Evolutionary conservation across 2,888 invertebrate species (phyloP).

Genomic region (Cyrtodaria siliqua): DNA sequence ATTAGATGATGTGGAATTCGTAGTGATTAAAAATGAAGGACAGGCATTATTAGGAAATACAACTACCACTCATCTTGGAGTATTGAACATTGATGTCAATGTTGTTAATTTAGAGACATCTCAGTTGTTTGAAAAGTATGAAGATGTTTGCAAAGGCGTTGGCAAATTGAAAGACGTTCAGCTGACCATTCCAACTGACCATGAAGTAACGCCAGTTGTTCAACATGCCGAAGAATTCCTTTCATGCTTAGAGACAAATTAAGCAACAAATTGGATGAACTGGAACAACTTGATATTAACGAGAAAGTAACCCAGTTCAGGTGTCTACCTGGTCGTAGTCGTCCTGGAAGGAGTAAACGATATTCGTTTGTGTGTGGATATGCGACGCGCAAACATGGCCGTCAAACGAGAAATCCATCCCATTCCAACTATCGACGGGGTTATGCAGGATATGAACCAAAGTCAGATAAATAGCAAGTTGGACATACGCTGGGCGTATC

Average conservation of each 20-base stretch:
- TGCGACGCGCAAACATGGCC: slow-evolving; percentile 55
- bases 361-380: slow-evolving; percentile 62
- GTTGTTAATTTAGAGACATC: no score
- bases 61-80: slow-evolving; percentile 12
- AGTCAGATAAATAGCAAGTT: slow-evolving; percentile 52
- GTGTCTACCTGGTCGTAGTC: slow-evolving; percentile 61
- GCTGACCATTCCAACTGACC: slow-evolving; percentile 26
- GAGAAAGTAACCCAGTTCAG: slow-evolving; percentile 55
- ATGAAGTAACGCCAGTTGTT: slow-evolving; percentile 37
- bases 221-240: slow-evolving; percentile 37
- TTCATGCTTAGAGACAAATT: slow-evolving; percentile 6
- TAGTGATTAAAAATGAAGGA: slow-evolving; percentile 13
- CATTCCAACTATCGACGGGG: slow-evolving; percentile 56
- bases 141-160: neutral
- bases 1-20: neutral
- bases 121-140: no score
- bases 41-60: slow-evolving; percentile 19
- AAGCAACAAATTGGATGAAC: slow-evolving; percentile 40
- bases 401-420: slow-evolving; percentile 39
- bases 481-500: slow-evolving; percentile 44
- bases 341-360: slow-evolving; percentile 62
- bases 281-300: slow-evolving; percentile 53
- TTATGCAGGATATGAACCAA: slow-evolving; percentile 53
- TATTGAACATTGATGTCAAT: slow-evolving; percentile 25
- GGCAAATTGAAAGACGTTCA: slow-evolving; percentile 8